A percentile compares a stretch with the other conserved stretches of the same genome.
These are phyloP conservation scores for Xerus inauris DNA, from an alignment of 2,113 vertebrate species.

Conservation along the genomic window DNA sequence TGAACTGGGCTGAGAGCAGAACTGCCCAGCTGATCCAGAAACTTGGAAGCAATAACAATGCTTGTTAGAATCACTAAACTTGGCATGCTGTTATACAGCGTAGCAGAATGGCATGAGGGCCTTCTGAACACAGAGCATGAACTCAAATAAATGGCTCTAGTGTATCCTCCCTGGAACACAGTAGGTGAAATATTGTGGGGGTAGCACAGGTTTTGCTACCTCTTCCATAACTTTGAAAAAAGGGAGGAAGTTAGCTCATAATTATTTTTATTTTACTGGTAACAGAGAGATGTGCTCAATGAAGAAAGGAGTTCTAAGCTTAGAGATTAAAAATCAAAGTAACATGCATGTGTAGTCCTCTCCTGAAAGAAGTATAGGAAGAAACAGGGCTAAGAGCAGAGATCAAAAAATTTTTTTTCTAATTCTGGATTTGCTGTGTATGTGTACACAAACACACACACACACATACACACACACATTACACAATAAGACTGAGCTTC, in stretches of 20 bases:
- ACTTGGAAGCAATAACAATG: background rate
- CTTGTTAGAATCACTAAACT: background rate
- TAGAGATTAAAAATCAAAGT: too few species aligned
- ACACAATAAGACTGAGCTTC: background rate
- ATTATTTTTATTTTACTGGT: constrained; percentile 33
- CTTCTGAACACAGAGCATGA: background rate
- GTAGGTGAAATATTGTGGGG: background rate
- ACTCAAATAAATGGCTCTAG: background rate
- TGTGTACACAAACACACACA: background rate
- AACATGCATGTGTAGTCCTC: too few species aligned
- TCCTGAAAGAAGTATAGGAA: background rate
- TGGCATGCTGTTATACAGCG: background rate
- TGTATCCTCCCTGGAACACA: background rate
- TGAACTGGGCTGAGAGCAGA: background rate
- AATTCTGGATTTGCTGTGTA: background rate
- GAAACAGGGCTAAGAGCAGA: background rate
- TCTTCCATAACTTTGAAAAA: background rate
- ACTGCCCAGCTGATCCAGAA: background rate
- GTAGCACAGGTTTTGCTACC: background rate
- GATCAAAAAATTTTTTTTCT: background rate
- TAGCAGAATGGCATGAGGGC: background rate
- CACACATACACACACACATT: too few species aligned
- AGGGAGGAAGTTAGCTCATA: background rate
- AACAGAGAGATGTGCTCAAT: background rate
- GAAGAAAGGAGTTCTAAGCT: background rate